These are phyloP conservation scores for Cosmopolites sordidus DNA, from an alignment of 2,888 invertebrate species.

Conservation along the genomic window DNA sequence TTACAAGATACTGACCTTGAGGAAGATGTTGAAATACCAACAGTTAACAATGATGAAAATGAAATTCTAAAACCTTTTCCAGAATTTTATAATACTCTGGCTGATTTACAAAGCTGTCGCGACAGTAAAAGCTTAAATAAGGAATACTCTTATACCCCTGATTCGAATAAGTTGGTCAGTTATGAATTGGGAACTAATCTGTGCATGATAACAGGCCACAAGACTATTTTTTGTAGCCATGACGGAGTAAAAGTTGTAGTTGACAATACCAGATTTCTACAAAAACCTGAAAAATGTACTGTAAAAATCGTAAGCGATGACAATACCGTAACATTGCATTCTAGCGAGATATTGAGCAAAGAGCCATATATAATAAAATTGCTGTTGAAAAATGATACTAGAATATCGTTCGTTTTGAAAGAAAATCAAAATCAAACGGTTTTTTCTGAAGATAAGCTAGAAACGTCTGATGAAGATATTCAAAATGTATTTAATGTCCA, in stretches of 20 bases:
- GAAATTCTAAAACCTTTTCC: background rate
- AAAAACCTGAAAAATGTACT: slow-evolving; percentile 32
- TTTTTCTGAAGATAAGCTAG: background rate
- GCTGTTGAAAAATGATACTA: slow-evolving; percentile 30
- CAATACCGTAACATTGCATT: slow-evolving; percentile 31
- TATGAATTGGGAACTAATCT: slow-evolving; percentile 34
- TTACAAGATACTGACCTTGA: slow-evolving; percentile 19
- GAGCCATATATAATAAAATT: slow-evolving; percentile 30
- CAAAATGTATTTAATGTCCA: background rate
- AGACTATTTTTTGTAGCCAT: slow-evolving; percentile 35
- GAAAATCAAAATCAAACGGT: background rate
- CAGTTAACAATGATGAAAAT: slow-evolving; percentile 6
- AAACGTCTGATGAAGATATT: slow-evolving; percentile 12
- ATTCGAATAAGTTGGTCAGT: slow-evolving; percentile 25
- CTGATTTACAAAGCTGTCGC: slow-evolving; percentile 31
- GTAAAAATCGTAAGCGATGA: slow-evolving; percentile 29
- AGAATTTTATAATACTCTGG: slow-evolving; percentile 29
- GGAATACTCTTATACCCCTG: slow-evolving; percentile 18
- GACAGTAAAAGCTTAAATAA: slow-evolving; percentile 21
- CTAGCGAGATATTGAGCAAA: slow-evolving; percentile 17
- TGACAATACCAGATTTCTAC: slow-evolving; percentile 33
- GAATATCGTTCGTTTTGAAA: slow-evolving; percentile 30
- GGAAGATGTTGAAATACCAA: slow-evolving; percentile 6
- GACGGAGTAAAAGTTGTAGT: slow-evolving; percentile 35
- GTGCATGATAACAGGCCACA: slow-evolving; percentile 31